Conservation (phyloP, 1,140 invertebrate species). For the Cotesia glomerata region DNA sequence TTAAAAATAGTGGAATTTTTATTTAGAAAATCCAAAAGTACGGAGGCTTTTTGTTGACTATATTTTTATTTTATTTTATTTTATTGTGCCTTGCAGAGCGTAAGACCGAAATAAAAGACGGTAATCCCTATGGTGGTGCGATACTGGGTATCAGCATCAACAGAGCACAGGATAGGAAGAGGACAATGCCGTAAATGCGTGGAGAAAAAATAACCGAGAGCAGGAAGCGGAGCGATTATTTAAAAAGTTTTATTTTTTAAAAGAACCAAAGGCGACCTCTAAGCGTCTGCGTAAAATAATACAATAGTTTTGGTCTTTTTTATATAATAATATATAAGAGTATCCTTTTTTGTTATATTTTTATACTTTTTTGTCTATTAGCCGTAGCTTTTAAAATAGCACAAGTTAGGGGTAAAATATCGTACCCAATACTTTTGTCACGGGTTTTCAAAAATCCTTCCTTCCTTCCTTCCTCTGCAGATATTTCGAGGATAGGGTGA, state of each 20-base stretch:
- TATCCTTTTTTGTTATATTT: neutral
- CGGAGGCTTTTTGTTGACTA: too few species aligned
- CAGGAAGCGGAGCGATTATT: slow-evolving; percentile 24
- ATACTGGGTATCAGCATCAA: neutral
- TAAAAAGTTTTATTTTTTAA: slow-evolving; percentile 1
- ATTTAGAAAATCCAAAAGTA: neutral
- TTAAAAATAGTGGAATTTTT: neutral
- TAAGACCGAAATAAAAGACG: neutral
- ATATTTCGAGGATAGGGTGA: slow-evolving; percentile 35
- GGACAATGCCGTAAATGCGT: slow-evolving; percentile 1
- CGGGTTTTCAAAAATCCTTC: slow-evolving; percentile 27
- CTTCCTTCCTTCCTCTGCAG: slow-evolving; percentile 8
- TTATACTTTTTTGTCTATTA: slow-evolving; percentile 17
- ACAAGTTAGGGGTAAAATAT: slow-evolving; percentile 22
- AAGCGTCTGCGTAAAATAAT: neutral
- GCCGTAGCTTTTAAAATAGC: slow-evolving; percentile 9
- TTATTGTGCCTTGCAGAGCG: neutral
- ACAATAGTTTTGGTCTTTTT: slow-evolving; percentile 18
- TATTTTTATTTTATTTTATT: neutral
- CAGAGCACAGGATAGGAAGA: neutral
- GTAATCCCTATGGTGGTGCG: neutral
- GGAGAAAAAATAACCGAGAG: slow-evolving; percentile 6
- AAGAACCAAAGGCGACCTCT: neutral
- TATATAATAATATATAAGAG: neutral
- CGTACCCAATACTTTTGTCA: slow-evolving; percentile 29